phyloP scores from a whole-genome alignment of 2,888 invertebrate genomes.

The Sminthurinus aureus region DNA sequence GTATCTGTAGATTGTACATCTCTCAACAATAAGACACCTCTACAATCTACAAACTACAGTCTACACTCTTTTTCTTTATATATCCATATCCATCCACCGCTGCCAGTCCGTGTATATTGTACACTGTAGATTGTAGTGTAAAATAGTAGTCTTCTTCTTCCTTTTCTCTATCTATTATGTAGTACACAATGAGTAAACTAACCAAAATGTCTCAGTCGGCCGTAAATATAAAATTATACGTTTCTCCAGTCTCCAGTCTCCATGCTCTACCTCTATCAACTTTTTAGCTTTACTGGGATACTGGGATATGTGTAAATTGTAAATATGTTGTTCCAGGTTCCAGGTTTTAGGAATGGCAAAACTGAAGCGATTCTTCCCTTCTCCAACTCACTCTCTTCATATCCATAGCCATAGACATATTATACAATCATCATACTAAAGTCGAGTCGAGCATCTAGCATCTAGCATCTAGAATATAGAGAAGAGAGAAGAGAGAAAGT shows the following conservation, averaged over 20 bases:
- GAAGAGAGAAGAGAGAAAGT: no score
- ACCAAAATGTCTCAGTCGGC: constrained; percentile 12
- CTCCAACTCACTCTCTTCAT: neutral
- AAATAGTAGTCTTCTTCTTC: neutral
- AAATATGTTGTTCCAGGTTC: no score
- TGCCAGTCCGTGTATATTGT: neutral
- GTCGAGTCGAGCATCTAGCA: no score
- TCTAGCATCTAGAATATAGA: no score
- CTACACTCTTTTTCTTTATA: neutral
- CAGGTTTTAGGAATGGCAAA: no score
- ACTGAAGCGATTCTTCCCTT: neutral
- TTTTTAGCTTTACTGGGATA: no score
- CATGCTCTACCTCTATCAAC: neutral
- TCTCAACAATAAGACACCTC: constrained; percentile 11
- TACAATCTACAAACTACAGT: neutral
- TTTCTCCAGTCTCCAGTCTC: neutral
- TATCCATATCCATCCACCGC: no score
- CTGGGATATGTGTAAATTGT: no score
- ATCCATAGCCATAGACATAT: neutral
- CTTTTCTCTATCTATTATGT: neutral
- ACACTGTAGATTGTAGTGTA: no score
- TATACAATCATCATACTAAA: no score
- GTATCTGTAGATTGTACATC: neutral
- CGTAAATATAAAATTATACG: constrained; percentile 17
- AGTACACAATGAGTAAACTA: constrained; percentile 14